These are phyloP conservation scores for Brenthis daphne DNA, from an alignment of 2,888 invertebrate genomes.

Conservation along the genomic window DNA sequence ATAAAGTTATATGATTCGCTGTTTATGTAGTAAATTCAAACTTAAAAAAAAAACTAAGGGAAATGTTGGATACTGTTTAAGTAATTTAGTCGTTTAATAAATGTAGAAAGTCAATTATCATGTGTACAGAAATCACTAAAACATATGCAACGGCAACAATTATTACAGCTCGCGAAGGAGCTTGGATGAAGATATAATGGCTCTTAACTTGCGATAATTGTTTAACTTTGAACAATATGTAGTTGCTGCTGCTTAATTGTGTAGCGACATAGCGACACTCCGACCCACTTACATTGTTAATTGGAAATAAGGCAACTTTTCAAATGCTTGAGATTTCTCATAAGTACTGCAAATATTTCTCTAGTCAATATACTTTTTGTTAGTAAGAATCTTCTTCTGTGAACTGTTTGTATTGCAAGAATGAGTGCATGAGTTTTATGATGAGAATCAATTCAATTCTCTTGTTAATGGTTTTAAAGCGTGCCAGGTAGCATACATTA, in stretches of 20 bases:
- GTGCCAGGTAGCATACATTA: no score
- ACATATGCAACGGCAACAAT: conserved; percentile 33
- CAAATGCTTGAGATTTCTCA: conserved; percentile 29
- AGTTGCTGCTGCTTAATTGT: conserved; percentile 35
- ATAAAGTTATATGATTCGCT: no score
- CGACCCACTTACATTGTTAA: conserved; percentile 35
- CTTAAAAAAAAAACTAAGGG: no score
- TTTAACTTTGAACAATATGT: conserved; percentile 41
- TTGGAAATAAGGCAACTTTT: conserved; percentile 37
- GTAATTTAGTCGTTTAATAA: background rate
- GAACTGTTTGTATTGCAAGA: no score
- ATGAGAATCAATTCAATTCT: no score
- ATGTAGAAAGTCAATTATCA: conserved; percentile 4
- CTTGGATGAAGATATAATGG: conserved; percentile 35
- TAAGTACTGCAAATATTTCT: conserved; percentile 8
- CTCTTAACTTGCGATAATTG: conserved; percentile 41
- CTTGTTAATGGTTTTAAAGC: no score
- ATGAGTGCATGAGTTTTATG: no score
- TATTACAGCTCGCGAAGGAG: conserved; percentile 30
- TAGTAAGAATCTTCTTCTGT: no score
- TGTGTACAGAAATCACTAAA: conserved; percentile 18
- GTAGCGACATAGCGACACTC: conserved; percentile 33
- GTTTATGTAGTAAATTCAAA: no score
- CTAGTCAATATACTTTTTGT: no score
- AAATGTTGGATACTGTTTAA: no score